Conservation (phyloP, 2,888 invertebrate species). For the Coremacera marginata region DNA sequence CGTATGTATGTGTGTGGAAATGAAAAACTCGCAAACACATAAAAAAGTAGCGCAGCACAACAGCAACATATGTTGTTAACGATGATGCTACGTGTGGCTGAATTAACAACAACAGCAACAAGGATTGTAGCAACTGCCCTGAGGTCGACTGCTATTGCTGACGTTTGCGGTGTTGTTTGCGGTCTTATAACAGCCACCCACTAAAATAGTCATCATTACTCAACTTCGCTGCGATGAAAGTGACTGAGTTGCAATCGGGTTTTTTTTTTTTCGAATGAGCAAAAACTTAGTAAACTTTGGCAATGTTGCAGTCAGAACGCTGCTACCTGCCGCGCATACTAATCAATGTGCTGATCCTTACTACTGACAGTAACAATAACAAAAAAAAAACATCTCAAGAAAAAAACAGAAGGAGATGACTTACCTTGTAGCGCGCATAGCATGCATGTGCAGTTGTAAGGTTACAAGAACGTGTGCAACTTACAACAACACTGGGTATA, state of each 20-base stretch:
- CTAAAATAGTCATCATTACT: conserved; percentile 29
- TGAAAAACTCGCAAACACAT: conserved; percentile 9
- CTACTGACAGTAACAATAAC: background rate
- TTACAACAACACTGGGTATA: background rate
- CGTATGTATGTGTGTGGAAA: background rate
- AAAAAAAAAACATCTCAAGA: background rate
- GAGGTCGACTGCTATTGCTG: background rate
- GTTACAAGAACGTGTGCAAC: background rate
- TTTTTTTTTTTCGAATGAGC: background rate
- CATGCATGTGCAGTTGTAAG: background rate
- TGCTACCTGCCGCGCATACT: conserved; percentile 20
- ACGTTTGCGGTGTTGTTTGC: background rate
- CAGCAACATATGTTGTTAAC: conserved; percentile 18
- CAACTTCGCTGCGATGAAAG: conserved; percentile 24
- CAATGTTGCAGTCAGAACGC: background rate
- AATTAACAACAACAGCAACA: background rate
- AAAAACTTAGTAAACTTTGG: background rate
- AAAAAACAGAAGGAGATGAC: background rate
- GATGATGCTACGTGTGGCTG: conserved; percentile 4
- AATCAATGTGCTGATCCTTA: conserved; percentile 11
- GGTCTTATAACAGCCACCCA: background rate
- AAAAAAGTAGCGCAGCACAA: background rate
- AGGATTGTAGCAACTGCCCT: background rate
- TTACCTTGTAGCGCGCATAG: background rate
- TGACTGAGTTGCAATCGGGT: conserved; percentile 10